Conservation (phyloP, 2,113 vertebrate species). For the Cebidichthys violaceus region DNA sequence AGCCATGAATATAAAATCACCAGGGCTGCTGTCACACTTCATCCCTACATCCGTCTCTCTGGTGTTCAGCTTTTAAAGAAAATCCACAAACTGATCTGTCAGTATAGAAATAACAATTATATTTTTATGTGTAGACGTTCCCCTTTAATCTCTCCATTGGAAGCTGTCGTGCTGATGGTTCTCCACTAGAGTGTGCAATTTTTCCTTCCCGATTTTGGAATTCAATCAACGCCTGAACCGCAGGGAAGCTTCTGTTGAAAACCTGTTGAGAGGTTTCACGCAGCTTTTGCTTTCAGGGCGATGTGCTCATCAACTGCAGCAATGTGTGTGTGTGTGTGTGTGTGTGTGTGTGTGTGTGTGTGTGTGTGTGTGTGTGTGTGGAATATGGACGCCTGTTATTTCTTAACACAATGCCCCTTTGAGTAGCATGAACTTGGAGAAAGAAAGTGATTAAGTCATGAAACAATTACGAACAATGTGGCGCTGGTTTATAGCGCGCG, state of each 20-base stretch:
- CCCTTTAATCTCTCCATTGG: not conserved
- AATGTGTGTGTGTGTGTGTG: not conserved
- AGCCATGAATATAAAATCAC: not conserved
- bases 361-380: not conserved
- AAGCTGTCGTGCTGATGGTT: slow-evolving; percentile 23
- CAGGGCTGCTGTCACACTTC: not conserved
- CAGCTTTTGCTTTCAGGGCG: not conserved
- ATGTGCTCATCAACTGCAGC: not conserved
- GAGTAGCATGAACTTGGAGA: slow-evolving; percentile 2
- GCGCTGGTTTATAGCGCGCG: not conserved
- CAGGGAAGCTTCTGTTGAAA: slow-evolving; percentile 1
- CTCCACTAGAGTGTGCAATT: slow-evolving; percentile 61
- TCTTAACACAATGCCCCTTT: slow-evolving; percentile 12
- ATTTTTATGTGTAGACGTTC: not conserved
- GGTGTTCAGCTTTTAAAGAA: not conserved
- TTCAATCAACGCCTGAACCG: not conserved
- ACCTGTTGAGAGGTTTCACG: not conserved
- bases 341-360: slow-evolving; percentile 1
- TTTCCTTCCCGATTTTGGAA: slow-evolving; percentile 6
- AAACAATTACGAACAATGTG: not conserved
- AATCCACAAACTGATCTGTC: not conserved
- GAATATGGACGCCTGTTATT: not conserved
- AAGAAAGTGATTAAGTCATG: not conserved
- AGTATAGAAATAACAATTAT: not conserved
- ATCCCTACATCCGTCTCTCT: not conserved